These are phyloP conservation scores for Xestia ashworthii DNA, from an alignment of 2,888 invertebrate species.

Conservation along the genomic window DNA sequence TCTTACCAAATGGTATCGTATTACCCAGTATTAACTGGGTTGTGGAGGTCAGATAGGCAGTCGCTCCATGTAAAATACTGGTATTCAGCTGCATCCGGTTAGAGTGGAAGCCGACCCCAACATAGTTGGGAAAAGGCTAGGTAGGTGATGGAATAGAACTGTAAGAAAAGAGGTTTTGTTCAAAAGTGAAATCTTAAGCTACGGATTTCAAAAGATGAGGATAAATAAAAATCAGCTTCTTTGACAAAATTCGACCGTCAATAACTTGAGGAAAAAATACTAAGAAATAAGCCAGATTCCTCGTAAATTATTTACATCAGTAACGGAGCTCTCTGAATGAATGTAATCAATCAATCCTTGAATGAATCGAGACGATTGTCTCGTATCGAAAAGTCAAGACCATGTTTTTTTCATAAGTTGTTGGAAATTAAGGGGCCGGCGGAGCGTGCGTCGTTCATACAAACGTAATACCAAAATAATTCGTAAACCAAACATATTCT, in stretches of 20 bases:
- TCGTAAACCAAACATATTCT: too few relatives aligned
- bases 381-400: neutral
- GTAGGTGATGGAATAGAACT: too few relatives aligned
- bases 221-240: neutral
- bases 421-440: constrained; percentile 20
- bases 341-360: constrained; percentile 40
- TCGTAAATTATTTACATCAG: constrained; percentile 27
- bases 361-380: neutral
- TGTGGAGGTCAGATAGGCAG: too few relatives aligned
- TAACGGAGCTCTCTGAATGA: constrained; percentile 16
- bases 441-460: too few relatives aligned
- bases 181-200: neutral
- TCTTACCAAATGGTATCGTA: too few relatives aligned
- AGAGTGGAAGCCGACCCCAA: too few relatives aligned
- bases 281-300: constrained; percentile 21
- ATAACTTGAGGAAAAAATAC: constrained; percentile 1
- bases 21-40: too few relatives aligned
- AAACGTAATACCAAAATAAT: too few relatives aligned
- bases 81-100: too few relatives aligned
- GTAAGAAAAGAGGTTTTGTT: too few relatives aligned
- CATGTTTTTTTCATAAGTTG: neutral
- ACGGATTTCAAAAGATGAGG: neutral
- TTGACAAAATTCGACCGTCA: neutral
- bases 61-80: too few relatives aligned
- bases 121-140: too few relatives aligned